Percentiles rank a stretch among this genome's conserved stretches.
phyloP scores from a whole-genome alignment of 2,888 invertebrate species.

The Nasonia oneida region DNA sequence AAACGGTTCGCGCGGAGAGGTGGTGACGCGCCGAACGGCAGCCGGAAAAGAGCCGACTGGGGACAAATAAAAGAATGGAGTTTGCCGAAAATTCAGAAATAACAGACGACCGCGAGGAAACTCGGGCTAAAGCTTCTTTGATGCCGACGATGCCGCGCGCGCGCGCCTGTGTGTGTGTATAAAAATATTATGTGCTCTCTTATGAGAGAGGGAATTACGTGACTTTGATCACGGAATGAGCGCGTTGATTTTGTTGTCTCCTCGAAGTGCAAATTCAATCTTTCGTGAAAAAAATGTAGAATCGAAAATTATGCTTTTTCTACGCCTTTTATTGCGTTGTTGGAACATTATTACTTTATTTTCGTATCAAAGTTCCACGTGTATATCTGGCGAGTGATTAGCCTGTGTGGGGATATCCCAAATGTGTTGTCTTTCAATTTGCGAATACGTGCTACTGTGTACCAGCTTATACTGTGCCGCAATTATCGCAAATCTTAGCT shows the following conservation, averaged over 20 bases:
- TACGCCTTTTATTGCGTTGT: not conserved
- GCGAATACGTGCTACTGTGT: not conserved
- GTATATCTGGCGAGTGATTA: slow-evolving; percentile 20
- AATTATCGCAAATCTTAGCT: slow-evolving; percentile 19
- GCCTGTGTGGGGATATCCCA: not conserved
- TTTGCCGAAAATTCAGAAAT: slow-evolving; percentile 21
- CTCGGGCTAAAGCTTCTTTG: slow-evolving; percentile 1
- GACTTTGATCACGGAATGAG: not conserved
- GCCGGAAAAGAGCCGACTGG: not conserved
- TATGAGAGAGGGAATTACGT: not conserved
- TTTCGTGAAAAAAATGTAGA: not conserved
- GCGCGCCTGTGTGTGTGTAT: not conserved
- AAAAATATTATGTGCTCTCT: slow-evolving; percentile 23
- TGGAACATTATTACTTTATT: not conserved
- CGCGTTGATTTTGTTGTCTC: not conserved
- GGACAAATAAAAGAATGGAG: slow-evolving; percentile 10
- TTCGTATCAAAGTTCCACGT: slow-evolving; percentile 9
- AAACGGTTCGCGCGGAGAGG: not conserved
- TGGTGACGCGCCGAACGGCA: slow-evolving; percentile 31
- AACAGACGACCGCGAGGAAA: not conserved
- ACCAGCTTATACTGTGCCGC: not conserved
- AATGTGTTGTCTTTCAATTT: slow-evolving; percentile 48
- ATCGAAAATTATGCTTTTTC: not conserved
- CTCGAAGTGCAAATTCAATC: not conserved
- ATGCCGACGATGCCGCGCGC: not conserved